Percentiles rank a stretch among this genome's conserved stretches.
Conservation (phyloP, 2,797 vertebrate species). For the Leontopithecus rosalia region DNA sequence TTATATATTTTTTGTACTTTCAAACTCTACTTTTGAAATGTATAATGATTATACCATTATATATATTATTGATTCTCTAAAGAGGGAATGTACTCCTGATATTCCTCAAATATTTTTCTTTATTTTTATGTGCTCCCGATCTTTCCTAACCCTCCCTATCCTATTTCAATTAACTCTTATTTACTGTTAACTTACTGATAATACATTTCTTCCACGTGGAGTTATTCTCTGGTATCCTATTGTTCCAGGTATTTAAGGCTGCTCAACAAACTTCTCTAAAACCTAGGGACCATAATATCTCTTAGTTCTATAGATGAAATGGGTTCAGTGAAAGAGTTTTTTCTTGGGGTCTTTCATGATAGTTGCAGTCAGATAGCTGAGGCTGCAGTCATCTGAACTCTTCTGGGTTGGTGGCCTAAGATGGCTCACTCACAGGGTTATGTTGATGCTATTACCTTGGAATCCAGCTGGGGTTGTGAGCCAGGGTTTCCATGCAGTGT, state of each 20-base stretch:
- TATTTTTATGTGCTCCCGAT: neutral
- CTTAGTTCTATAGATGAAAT: neutral
- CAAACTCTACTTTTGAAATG: constrained; percentile 6
- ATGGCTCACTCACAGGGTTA: neutral
- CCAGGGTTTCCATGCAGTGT: neutral
- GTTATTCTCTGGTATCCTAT: neutral
- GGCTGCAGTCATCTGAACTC: neutral
- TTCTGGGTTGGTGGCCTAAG: neutral
- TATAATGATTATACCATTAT: neutral
- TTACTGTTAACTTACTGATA: neutral
- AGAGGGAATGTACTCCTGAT: neutral
- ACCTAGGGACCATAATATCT: neutral
- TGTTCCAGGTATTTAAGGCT: neutral
- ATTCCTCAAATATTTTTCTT: neutral
- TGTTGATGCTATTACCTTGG: neutral
- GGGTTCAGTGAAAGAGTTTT: neutral
- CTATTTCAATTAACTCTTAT: neutral
- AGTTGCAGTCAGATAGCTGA: neutral
- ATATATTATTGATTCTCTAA: neutral
- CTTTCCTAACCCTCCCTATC: neutral
- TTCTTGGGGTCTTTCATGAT: neutral
- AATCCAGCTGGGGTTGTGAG: neutral
- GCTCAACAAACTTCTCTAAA: neutral
- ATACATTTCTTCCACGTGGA: neutral
- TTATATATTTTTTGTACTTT: neutral